A percentile compares a stretch with the other conserved stretches of the same genome.
These are phyloP conservation scores for Gadus chalcogrammus DNA, from an alignment of 2,113 vertebrate species.

Conservation along the genomic window DNA sequence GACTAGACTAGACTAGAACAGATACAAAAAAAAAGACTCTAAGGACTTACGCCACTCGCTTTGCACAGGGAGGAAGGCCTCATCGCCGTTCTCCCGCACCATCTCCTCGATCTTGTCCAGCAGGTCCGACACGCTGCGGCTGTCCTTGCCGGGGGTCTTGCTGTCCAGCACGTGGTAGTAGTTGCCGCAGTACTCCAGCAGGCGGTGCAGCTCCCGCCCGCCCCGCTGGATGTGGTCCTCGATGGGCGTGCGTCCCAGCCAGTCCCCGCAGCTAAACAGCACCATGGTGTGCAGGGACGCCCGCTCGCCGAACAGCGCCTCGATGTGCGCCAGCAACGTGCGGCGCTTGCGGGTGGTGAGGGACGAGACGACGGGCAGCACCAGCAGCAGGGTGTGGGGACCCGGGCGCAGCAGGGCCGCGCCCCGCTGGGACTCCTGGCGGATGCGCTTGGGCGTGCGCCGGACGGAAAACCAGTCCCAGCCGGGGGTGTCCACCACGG, in stretches of 20 bases:
- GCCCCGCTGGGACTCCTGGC: constrained; percentile 68
- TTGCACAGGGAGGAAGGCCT: constrained; percentile 71
- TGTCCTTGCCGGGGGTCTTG: constrained; percentile 64
- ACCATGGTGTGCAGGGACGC: constrained; percentile 73
- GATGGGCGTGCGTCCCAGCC: constrained; percentile 71
- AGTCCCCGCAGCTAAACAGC: constrained; percentile 75
- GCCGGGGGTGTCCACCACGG: constrained; percentile 73
- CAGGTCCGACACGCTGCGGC: constrained; percentile 62
- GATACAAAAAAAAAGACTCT: background rate
- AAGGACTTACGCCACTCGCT: constrained; percentile 67
- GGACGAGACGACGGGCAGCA: constrained; percentile 71
- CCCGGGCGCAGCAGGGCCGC: constrained; percentile 70
- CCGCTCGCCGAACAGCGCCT: constrained; percentile 68
- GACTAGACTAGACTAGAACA: background rate
- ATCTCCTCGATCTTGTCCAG: constrained; percentile 76
- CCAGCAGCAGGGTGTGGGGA: constrained; percentile 72
- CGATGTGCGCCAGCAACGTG: constrained; percentile 70
- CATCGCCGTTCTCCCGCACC: constrained; percentile 71
- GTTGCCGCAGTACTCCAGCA: constrained; percentile 72
- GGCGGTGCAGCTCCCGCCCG: constrained; percentile 67
- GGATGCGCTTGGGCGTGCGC: constrained; percentile 64
- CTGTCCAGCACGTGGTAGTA: constrained; percentile 76
- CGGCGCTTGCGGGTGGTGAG: constrained; percentile 70
- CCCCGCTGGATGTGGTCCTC: constrained; percentile 74
- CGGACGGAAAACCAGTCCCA: constrained; percentile 76